Conservation (phyloP, 1,140 invertebrate genomes). For the Brachionus sp. region DNA sequence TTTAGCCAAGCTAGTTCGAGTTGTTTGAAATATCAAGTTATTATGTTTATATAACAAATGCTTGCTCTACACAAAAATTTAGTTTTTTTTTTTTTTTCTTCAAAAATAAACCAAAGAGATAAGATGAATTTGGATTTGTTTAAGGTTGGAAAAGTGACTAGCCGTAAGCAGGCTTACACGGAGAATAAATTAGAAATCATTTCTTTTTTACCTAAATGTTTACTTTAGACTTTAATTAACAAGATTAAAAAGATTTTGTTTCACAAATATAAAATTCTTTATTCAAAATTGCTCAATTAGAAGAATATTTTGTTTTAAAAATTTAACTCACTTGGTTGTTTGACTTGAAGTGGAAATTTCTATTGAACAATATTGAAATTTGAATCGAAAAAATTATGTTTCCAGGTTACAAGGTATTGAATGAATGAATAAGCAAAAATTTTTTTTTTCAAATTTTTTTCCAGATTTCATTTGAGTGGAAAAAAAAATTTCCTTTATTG, state of each 20-base stretch:
- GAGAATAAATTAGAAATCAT: too few relatives aligned
- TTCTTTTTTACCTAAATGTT: not conserved
- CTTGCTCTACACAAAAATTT: not conserved
- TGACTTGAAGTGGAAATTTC: too few relatives aligned
- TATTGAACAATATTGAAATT: too few relatives aligned
- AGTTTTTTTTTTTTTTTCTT: not conserved
- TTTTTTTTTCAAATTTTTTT: not conserved
- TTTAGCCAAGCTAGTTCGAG: not conserved
- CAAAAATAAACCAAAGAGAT: not conserved
- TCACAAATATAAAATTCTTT: not conserved
- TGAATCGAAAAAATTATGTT: too few relatives aligned
- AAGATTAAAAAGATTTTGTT: not conserved
- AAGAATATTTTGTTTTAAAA: too few relatives aligned
- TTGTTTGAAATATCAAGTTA: conserved; percentile 23
- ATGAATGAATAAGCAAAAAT: not conserved
- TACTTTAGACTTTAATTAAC: not conserved
- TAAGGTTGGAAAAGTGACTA: too few relatives aligned
- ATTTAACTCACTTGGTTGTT: too few relatives aligned
- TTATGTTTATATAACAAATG: not conserved
- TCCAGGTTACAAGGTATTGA: too few relatives aligned
- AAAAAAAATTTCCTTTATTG: not conserved
- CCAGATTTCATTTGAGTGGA: not conserved
- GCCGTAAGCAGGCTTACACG: too few relatives aligned
- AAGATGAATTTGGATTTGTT: not conserved
- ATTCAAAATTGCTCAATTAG: too few relatives aligned